Conservation (phyloP, 2,113 vertebrate species). For the Ctenodactylus gundi region DNA sequence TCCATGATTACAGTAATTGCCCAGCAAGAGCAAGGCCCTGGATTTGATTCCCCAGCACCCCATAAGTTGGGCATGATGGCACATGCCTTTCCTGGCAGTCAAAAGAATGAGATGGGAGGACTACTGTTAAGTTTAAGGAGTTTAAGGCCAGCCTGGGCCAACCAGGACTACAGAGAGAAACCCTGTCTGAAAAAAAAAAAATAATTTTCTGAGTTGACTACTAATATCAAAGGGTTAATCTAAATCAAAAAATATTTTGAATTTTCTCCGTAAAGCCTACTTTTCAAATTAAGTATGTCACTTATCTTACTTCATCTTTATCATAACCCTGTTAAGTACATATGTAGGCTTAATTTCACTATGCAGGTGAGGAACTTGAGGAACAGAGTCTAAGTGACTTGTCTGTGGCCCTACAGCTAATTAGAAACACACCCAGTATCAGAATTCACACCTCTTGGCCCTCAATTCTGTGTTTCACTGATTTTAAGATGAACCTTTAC, state of each 20-base stretch:
- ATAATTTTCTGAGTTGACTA: background rate
- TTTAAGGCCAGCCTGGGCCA: no score
- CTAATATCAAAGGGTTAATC: constrained; percentile 19
- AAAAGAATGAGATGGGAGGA: no score
- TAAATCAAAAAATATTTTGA: constrained; percentile 34
- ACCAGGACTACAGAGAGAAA: no score
- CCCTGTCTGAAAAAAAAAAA: no score
- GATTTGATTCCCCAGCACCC: no score
- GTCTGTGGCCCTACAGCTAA: background rate
- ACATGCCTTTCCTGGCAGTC: no score
- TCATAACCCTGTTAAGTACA: background rate
- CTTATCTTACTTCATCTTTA: background rate
- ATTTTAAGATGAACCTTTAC: background rate
- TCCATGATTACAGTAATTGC: no score
- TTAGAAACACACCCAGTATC: background rate
- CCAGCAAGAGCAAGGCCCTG: no score
- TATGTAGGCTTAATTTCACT: background rate
- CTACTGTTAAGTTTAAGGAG: no score
- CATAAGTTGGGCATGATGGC: no score
- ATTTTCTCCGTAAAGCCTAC: constrained; percentile 27
- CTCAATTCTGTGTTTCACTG: background rate
- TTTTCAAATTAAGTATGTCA: constrained; percentile 45
- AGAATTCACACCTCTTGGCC: background rate
- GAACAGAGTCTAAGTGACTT: background rate
- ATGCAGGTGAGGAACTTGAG: background rate